These are phyloP conservation scores for Idaea aversata DNA, from an alignment of 2,888 invertebrate species.

Conservation along the genomic window DNA sequence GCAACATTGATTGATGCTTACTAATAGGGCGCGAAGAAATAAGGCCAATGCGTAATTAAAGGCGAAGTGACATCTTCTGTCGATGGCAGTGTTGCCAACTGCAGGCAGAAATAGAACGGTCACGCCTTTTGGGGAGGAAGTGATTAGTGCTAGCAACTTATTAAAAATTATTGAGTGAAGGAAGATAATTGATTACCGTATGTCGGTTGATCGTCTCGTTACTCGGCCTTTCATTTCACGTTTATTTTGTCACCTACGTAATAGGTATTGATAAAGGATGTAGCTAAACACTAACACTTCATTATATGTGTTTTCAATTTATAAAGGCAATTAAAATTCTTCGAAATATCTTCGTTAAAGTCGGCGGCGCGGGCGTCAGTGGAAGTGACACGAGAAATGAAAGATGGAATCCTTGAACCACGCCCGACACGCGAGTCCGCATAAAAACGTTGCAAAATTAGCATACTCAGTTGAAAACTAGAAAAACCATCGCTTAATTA, in stretches of 20 bases:
- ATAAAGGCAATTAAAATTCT: constrained; percentile 15
- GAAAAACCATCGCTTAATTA: constrained; percentile 13
- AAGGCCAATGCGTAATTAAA: constrained; percentile 77
- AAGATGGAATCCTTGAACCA: constrained; percentile 56
- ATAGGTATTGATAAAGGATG: neutral
- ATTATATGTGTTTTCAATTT: neutral
- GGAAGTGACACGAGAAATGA: constrained; percentile 62
- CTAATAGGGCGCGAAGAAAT: constrained; percentile 80
- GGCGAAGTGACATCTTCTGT: constrained; percentile 79
- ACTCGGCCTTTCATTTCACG: constrained; percentile 34
- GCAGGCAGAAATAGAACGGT: constrained; percentile 72
- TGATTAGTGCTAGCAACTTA: constrained; percentile 76
- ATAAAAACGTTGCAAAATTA: constrained; percentile 58
- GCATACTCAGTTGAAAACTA: constrained; percentile 51
- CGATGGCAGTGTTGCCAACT: constrained; percentile 64
- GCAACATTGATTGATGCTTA: constrained; percentile 81
- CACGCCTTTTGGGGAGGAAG: constrained; percentile 75
- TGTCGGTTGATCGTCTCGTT: constrained; percentile 43
- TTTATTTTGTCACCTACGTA: constrained; percentile 32
- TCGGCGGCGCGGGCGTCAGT: constrained; percentile 30
- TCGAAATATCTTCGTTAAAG: constrained; percentile 8
- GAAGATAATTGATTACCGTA: constrained; percentile 67
- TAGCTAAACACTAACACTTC: neutral
- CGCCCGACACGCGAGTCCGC: constrained; percentile 57
- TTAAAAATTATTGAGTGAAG: constrained; percentile 80